A percentile compares a stretch with the other conserved stretches of the same genome.
phyloP scores from a whole-genome alignment of 2,113 vertebrate species.

The Brachypodius melanocephalos region DNA sequence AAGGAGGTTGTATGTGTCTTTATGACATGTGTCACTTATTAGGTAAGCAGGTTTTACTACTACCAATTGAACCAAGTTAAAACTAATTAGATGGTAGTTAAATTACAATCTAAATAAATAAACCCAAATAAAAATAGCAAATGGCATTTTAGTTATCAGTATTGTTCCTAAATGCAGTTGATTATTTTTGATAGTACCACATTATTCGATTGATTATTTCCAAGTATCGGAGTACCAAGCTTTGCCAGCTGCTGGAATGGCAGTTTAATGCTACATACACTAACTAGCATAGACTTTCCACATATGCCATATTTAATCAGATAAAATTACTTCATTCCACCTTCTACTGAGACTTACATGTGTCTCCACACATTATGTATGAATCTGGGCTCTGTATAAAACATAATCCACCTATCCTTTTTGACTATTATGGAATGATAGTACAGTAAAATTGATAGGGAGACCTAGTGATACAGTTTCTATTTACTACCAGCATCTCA shows the following conservation, averaged over 20 bases:
- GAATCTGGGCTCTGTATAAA: neutral
- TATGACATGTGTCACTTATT: constrained; percentile 81
- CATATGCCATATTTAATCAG: neutral
- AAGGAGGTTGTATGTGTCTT: constrained; percentile 80
- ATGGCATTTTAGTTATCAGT: constrained; percentile 83
- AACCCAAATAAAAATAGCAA: constrained; percentile 87
- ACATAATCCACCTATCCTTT: neutral
- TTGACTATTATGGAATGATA: neutral
- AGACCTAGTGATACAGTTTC: neutral
- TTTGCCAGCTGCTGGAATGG: constrained; percentile 80
- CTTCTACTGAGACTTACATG: neutral
- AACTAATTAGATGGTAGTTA: constrained; percentile 90
- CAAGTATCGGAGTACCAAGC: constrained; percentile 78
- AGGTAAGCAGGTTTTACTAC: constrained; percentile 76
- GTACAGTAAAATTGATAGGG: neutral
- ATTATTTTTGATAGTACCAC: constrained; percentile 77
- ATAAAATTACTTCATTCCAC: neutral
- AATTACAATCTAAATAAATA: constrained; percentile 88
- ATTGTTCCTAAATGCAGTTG: constrained; percentile 83
- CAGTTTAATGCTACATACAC: constrained; percentile 74
- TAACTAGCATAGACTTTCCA: neutral
- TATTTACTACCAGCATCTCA: neutral
- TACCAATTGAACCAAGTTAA: constrained; percentile 77
- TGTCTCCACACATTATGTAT: neutral
- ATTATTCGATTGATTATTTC: constrained; percentile 81